Base-by-base conservation (phyloP, 2,888 invertebrate species). In the Augochlorella aurata region DNA sequence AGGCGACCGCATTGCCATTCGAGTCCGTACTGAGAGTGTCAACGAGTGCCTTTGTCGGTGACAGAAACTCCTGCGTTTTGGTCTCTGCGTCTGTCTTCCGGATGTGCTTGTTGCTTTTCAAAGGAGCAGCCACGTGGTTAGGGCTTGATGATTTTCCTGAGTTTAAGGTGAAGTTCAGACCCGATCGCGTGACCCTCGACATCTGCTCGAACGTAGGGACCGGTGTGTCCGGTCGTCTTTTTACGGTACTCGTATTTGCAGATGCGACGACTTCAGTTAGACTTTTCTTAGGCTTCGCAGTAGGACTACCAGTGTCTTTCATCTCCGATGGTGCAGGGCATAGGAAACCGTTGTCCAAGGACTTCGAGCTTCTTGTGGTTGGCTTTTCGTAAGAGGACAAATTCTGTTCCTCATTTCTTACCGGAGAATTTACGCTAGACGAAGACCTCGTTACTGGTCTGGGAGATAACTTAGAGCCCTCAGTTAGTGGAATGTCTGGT, bases 181-280 rank as follows among this genome's bases (percentile, higher is more conserved):
- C 85, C 0, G 88, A 88, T 2, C 88, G 76, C 9, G 88, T 88
- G 21, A 88, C 83, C 5, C 88, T 83, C 12, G 89, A 72, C 38
- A 79, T 9, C 16, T 86, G 78, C 38, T 90, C 89, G 9, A 75
- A 69, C 1, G 75, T 83, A 1, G 92, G 92, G 58, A 92, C 81
- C 0, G 93, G 92, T 4, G 93, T 92, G 63, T 92, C 93, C 0
- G 92, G 92, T 38, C 92, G 82, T 7, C 88, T 89, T 79, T 82
- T 90, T 14, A 61, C 70, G 16, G 67, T 72, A 29, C 63, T 85
- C 0, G 77, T 49, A 72, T 58, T 77, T 18, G 47, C 38, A 69
- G 45, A 67, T n/a, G 49, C 45, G 4, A 65, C 70, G 16, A 78
- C 83, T 16, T 65, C 72, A n/a, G 18, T 24, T 0, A 58, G 16